phyloP scores from a whole-genome alignment of 92 coral and sea anemone genomes.

The Palythoa grandiflora region DNA sequence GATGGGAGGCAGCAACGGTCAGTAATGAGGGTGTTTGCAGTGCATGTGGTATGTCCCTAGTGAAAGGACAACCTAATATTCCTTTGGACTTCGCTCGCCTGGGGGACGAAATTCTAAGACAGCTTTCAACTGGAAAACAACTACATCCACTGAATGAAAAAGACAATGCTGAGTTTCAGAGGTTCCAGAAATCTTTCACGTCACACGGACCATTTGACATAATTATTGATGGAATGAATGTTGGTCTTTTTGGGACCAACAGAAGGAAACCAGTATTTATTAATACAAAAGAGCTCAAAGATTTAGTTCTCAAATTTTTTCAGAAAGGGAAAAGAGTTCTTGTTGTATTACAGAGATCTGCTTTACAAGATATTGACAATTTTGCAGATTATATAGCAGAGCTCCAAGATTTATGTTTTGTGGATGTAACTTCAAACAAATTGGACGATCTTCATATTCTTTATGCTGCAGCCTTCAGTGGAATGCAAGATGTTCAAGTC shows the following conservation, averaged over 20 bases:
- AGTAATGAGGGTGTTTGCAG: slow-evolving; percentile 73
- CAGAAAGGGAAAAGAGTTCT: slow-evolving; percentile 73
- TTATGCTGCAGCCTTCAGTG: slow-evolving; percentile 87
- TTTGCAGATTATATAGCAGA: slow-evolving; percentile 49
- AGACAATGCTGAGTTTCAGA: slow-evolving; percentile 57
- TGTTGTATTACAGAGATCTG: slow-evolving; percentile 70
- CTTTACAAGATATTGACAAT: slow-evolving; percentile 53
- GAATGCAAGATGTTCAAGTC: slow-evolving; percentile 67
- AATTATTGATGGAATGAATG: slow-evolving; percentile 93
- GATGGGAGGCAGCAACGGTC: slow-evolving; percentile 62
- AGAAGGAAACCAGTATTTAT: slow-evolving; percentile 49
- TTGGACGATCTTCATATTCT: slow-evolving; percentile 84
- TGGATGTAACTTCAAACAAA: slow-evolving; percentile 8
- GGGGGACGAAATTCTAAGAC: slow-evolving; percentile 61
- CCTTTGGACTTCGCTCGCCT: slow-evolving; percentile 43
- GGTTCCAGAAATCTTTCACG: slow-evolving; percentile 58
- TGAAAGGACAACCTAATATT: slow-evolving; percentile 34
- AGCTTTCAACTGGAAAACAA: slow-evolving; percentile 37
- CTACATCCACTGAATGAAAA: slow-evolving; percentile 15
- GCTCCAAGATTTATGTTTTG: slow-evolving; percentile 48
- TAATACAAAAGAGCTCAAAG: slow-evolving; percentile 56
- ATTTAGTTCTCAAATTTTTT: slow-evolving; percentile 61
- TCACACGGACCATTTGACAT: slow-evolving; percentile 80
- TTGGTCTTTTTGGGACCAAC: slow-evolving; percentile 73
- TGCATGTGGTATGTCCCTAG: slow-evolving; percentile 67